phyloP scores from a whole-genome alignment of 2,888 invertebrate species.

The Uloborus plumipes region DNA sequence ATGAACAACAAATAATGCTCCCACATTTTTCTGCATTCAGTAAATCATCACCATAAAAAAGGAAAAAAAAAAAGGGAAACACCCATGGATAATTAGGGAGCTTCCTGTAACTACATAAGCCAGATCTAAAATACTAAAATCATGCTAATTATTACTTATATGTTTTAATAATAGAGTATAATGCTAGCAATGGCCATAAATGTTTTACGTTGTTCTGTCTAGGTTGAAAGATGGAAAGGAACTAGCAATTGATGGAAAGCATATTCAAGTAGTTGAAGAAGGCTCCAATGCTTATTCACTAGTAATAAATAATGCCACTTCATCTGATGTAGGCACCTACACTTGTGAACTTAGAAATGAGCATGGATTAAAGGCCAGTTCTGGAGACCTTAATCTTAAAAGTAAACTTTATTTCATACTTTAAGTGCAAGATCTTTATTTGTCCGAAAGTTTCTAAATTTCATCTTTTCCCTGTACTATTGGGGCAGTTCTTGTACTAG shows the following conservation, averaged over 20 bases:
- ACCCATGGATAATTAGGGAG: no score
- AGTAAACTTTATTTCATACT: conserved; percentile 31
- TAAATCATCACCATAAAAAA: no score
- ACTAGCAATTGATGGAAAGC: conserved; percentile 77
- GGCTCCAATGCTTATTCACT: conserved; percentile 71
- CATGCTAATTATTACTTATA: no score
- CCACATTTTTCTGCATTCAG: no score
- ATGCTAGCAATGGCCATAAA: no score
- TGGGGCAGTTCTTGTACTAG: no score
- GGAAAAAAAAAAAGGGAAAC: no score
- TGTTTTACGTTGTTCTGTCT: background rate
- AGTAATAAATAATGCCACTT: conserved; percentile 87
- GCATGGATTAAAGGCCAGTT: conserved; percentile 81
- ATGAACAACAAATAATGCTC: no score
- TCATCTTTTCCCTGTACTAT: no score
- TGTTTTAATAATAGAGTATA: no score
- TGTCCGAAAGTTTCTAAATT: background rate
- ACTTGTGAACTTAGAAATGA: conserved; percentile 83
- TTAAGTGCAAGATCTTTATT: background rate
- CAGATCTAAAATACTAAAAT: no score
- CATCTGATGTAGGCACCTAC: conserved; percentile 86
- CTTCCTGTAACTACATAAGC: no score
- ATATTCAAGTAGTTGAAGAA: conserved; percentile 53
- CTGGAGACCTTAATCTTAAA: conserved; percentile 78
- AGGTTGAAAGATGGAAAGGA: conserved; percentile 83